A percentile compares a stretch with the other conserved stretches of the same genome.
Evolutionary conservation across 2,888 invertebrate species (phyloP).

Genomic region (Drosophila anomalata): DNA sequence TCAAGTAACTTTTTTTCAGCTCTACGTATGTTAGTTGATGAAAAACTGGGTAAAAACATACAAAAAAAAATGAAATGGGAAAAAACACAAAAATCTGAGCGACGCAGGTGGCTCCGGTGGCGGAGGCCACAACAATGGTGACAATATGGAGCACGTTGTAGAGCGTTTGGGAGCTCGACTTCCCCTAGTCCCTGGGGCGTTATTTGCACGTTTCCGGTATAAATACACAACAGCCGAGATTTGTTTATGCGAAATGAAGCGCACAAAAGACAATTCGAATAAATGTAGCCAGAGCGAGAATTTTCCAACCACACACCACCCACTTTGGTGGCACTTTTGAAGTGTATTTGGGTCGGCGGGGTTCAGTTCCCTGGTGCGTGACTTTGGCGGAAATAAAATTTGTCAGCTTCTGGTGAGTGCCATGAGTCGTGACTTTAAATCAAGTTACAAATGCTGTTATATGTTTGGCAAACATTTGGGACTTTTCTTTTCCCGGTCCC

Average conservation of each 20-base stretch:
- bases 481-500: constrained; percentile 12
- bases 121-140: constrained; percentile 67
- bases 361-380: constrained; percentile 74
- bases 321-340: constrained; percentile 4
- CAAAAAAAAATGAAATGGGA: constrained; percentile 20
- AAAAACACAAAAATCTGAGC: constrained; percentile 49
- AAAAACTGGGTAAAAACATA: constrained; percentile 36
- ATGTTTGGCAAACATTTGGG: constrained; percentile 30
- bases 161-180: constrained; percentile 55
- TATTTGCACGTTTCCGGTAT: constrained; percentile 80
- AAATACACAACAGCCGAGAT: constrained; percentile 77
- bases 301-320: not conserved
- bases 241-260: constrained; percentile 80
- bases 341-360: constrained; percentile 64
- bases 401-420: constrained; percentile 64
- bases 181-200: constrained; percentile 78
- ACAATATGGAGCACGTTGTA: constrained; percentile 53
- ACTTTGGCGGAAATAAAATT: constrained; percentile 75
- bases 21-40: constrained; percentile 72
- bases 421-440: constrained; percentile 64
- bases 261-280: constrained; percentile 79
- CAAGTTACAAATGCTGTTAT: constrained; percentile 51
- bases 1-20: constrained; percentile 69
- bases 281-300: constrained; percentile 56
- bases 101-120: constrained; percentile 58